phyloP scores from a whole-genome alignment of 92 coral and sea anemone genomes.

The Blastomussa wellsi region DNA sequence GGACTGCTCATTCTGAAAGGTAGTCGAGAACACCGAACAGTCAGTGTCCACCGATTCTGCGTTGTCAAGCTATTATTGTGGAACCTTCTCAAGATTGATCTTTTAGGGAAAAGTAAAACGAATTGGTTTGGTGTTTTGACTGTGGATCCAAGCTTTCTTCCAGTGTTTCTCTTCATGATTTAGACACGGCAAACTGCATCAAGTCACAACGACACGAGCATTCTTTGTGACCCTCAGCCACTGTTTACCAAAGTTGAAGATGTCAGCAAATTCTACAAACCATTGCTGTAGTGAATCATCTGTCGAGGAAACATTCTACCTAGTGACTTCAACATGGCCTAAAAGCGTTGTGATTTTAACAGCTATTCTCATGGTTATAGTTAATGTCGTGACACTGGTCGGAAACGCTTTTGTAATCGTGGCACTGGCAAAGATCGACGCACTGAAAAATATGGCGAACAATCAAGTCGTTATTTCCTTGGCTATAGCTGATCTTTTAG shows the following conservation, averaged over 20 bases:
- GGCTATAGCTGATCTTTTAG: constrained; percentile 69
- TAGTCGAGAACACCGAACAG: background rate
- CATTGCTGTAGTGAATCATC: constrained; percentile 5
- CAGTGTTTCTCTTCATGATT: background rate
- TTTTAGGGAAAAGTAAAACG: background rate
- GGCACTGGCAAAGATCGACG: constrained; percentile 54
- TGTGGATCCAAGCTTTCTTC: background rate
- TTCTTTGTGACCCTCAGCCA: background rate
- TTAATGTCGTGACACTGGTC: constrained; percentile 47
- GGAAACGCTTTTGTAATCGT: constrained; percentile 67
- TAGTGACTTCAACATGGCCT: constrained; percentile 38
- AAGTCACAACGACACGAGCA: background rate
- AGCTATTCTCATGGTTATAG: constrained; percentile 30
- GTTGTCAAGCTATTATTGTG: background rate
- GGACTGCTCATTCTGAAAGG: background rate
- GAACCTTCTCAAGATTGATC: background rate
- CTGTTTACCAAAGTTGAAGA: background rate
- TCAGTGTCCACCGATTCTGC: background rate
- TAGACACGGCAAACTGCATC: background rate
- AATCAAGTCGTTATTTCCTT: constrained; percentile 64
- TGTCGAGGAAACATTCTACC: background rate
- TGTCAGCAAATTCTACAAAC: constrained; percentile 22
- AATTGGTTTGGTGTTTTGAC: background rate
- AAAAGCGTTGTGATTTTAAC: constrained; percentile 10
- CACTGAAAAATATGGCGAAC: constrained; percentile 55